Percentiles rank a stretch among this genome's conserved stretches.
phyloP scores from a whole-genome alignment of 1,140 invertebrate genomes.

The Leptonema lineaticorne region DNA sequence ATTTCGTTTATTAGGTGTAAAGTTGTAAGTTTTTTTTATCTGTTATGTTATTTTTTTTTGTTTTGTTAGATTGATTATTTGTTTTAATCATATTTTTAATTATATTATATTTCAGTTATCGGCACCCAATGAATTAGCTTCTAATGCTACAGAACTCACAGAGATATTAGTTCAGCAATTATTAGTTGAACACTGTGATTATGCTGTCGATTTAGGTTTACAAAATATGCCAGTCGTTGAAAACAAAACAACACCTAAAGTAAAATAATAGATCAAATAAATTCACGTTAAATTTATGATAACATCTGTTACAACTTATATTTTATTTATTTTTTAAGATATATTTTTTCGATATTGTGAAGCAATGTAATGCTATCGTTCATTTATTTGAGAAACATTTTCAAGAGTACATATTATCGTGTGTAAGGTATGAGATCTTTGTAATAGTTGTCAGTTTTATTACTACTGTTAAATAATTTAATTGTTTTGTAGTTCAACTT shows the following conservation, averaged over 20 bases:
- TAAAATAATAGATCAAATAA: constrained; percentile 30
- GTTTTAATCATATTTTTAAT: neutral
- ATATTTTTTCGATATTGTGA: constrained; percentile 92
- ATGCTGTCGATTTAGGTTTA: constrained; percentile 91
- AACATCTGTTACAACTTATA: constrained; percentile 1
- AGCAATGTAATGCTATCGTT: constrained; percentile 95
- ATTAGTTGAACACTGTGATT: constrained; percentile 92
- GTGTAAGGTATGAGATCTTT: constrained; percentile 71
- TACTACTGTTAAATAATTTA: constrained; percentile 2
- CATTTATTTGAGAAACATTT: constrained; percentile 95
- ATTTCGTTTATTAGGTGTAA: constrained; percentile 87
- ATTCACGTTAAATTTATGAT: neutral
- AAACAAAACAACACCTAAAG: constrained; percentile 70
- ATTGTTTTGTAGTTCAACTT: constrained; percentile 70
- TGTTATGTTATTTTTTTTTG: neutral
- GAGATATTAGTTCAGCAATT: constrained; percentile 86
- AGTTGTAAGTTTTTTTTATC: constrained; percentile 57
- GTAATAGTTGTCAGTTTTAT: neutral
- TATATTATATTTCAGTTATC: constrained; percentile 67
- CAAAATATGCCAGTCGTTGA: constrained; percentile 91
- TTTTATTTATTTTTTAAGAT: constrained; percentile 60
- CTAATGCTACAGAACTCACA: constrained; percentile 81
- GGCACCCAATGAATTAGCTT: constrained; percentile 72
- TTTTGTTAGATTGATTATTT: neutral
- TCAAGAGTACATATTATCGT: constrained; percentile 83